Evolutionary conservation across 2,113 vertebrate species (phyloP).

Genomic region (Meles meles): DNA sequence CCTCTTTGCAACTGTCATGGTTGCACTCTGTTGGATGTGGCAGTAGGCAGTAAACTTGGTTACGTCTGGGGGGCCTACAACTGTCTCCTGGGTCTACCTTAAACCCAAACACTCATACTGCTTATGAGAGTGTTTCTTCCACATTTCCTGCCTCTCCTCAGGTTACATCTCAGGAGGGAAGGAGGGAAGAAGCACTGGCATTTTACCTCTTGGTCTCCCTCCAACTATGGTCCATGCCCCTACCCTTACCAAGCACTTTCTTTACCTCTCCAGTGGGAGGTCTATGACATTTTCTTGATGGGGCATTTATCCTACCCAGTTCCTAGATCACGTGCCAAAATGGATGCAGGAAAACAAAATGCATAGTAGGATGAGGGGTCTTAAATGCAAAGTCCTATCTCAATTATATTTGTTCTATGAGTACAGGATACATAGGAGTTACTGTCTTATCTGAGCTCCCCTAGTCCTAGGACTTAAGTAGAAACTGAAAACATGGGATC

Average conservation of each 20-base stretch:
- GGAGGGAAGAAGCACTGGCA: not conserved
- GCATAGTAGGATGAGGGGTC: not conserved
- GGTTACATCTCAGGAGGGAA: not conserved
- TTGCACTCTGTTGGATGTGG: not conserved
- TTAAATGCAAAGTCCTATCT: not conserved
- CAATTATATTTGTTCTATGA: not conserved
- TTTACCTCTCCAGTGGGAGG: not conserved
- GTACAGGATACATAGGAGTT: not conserved
- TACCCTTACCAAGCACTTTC: not conserved
- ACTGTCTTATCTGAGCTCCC: not conserved
- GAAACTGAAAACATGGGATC: not conserved
- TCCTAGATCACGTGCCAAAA: not conserved
- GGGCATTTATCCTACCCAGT: not conserved
- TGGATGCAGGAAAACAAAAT: not conserved
- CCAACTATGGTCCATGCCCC: rapidly evolving
- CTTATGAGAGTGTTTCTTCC: not conserved
- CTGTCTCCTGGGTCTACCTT: not conserved
- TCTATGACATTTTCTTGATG: not conserved
- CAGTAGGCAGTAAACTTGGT: too few species aligned
- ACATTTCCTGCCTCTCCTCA: not conserved
- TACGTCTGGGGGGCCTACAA: not conserved
- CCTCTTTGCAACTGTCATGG: not conserved
- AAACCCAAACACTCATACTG: not conserved
- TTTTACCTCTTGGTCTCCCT: not conserved
- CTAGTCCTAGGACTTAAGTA: not conserved